These are phyloP conservation scores for Cheilosia vernalis DNA, from an alignment of 2,888 invertebrate genomes.

Conservation along the genomic window DNA sequence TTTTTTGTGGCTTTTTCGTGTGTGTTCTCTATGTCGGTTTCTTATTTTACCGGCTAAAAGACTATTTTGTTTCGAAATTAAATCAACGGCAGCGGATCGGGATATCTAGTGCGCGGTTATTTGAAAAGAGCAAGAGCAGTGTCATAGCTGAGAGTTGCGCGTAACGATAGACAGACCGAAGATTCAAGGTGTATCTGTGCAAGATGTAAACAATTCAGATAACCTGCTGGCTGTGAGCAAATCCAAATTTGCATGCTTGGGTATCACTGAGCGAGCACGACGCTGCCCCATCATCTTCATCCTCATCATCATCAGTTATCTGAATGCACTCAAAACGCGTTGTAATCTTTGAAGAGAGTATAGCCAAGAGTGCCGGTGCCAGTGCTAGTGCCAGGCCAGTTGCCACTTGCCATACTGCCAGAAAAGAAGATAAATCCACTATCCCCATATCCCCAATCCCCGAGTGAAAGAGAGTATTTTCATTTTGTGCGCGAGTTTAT, in stretches of 20 bases:
- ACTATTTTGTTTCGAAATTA: background rate
- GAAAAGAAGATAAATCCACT: slow-evolving; percentile 9
- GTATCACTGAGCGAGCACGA: slow-evolving; percentile 1
- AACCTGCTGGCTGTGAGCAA: slow-evolving; percentile 16
- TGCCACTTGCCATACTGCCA: background rate
- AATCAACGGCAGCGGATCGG: slow-evolving; percentile 2
- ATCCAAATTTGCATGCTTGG: slow-evolving; percentile 35
- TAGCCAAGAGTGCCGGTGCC: background rate
- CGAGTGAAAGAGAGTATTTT: slow-evolving; percentile 65
- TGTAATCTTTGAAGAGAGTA: slow-evolving; percentile 56
- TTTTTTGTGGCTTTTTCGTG: background rate
- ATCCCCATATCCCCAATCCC: background rate
- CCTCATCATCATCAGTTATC: slow-evolving; percentile 30
- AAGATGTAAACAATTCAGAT: slow-evolving; percentile 45
- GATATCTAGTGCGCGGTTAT: slow-evolving; percentile 15
- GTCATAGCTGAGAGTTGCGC: background rate
- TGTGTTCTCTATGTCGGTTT: background rate
- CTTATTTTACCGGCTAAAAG: slow-evolving; percentile 16
- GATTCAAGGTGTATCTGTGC: slow-evolving; percentile 19
- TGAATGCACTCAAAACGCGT: slow-evolving; percentile 55
- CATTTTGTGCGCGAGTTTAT: slow-evolving; percentile 52
- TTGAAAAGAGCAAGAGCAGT: slow-evolving; percentile 20
- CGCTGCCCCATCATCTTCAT: background rate
- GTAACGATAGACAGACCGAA: background rate
- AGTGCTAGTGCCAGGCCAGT: no score